These are phyloP conservation scores for Saturnia japonica DNA, from an alignment of 2,888 invertebrate genomes.

Conservation along the genomic window DNA sequence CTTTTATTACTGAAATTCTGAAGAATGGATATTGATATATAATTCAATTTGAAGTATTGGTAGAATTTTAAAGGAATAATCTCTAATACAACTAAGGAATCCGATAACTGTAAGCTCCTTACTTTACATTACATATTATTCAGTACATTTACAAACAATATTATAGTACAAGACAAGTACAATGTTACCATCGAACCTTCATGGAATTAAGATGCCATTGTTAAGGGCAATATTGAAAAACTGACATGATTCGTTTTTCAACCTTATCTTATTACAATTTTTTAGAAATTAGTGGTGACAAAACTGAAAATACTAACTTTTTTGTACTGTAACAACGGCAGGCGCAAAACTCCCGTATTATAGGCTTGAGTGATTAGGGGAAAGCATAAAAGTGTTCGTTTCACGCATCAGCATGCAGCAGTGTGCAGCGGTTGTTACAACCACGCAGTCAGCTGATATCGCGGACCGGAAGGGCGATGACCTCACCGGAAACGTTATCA, in stretches of 20 bases:
- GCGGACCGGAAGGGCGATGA: constrained; percentile 67
- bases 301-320: background rate
- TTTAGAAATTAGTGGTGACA: background rate
- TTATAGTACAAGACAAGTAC: too few species aligned
- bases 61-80: background rate
- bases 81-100: background rate
- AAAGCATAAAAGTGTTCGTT: background rate
- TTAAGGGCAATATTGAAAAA: background rate
- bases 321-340: too few species aligned
- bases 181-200: background rate
- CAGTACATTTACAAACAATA: background rate
- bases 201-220: background rate
- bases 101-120: background rate
- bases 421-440: constrained; percentile 28
- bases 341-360: too few species aligned
- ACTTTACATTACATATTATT: too few species aligned
- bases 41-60: background rate
- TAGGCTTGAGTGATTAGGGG: too few species aligned
- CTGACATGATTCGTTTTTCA: too few species aligned
- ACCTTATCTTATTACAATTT: background rate
- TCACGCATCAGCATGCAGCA: constrained; percentile 8
- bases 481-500: constrained; percentile 70
- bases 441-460: constrained; percentile 59
- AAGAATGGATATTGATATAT: background rate
- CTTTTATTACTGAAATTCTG: background rate